Percentiles rank a stretch among this genome's conserved stretches.
phyloP scores from a whole-genome alignment of 2,797 vertebrate species.

The Pangasius macronema region DNA sequence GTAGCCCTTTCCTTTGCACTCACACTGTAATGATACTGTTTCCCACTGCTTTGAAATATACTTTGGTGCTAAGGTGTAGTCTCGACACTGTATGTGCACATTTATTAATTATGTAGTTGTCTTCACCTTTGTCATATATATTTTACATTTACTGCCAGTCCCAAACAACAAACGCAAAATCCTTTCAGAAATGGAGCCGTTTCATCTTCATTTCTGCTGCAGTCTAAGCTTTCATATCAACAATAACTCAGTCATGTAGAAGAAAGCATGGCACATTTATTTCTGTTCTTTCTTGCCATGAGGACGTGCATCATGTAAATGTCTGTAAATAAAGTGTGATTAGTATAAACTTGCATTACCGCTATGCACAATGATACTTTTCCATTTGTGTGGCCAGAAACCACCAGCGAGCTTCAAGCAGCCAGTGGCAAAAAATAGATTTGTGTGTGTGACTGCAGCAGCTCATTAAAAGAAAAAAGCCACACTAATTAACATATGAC shows the following conservation, averaged over 20 bases:
- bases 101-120: background rate
- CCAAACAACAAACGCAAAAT: background rate
- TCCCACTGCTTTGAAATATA: background rate
- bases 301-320: background rate
- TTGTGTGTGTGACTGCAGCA: background rate
- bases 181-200: background rate
- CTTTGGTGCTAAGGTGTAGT: background rate
- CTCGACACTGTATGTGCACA: background rate
- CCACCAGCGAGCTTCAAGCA: background rate
- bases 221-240: background rate
- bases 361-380: background rate
- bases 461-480: background rate
- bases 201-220: background rate
- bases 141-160: background rate
- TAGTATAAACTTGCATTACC: background rate
- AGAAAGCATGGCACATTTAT: background rate
- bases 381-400: background rate
- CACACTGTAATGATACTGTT: constrained; percentile 20
- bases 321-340: background rate
- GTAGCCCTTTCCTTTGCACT: constrained; percentile 5
- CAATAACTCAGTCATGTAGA: background rate
- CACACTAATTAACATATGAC: background rate
- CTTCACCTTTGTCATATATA: background rate
- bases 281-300: background rate
- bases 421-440: background rate